phyloP scores from a whole-genome alignment of 2,797 vertebrate genomes.

The Jordanella pulchra region DNA sequence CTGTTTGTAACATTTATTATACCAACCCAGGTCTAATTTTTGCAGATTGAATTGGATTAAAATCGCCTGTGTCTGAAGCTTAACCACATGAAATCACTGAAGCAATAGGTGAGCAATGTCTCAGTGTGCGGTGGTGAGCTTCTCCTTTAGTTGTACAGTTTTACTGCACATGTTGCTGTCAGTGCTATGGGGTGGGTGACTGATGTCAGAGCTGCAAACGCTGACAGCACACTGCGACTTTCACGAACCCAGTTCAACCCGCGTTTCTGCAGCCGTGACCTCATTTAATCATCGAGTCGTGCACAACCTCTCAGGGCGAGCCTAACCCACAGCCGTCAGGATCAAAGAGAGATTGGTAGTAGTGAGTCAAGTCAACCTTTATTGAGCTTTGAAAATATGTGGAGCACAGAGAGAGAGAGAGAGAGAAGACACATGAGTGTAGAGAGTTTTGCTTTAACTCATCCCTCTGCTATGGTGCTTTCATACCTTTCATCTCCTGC shows the following conservation, averaged over 20 bases:
- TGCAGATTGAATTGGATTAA: not conserved
- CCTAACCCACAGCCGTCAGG: conserved; percentile 56
- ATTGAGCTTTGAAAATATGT: conserved; percentile 59
- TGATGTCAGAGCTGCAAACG: conserved; percentile 38
- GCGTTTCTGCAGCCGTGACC: conserved; percentile 57
- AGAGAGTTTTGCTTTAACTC: conserved; percentile 62
- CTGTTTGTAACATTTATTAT: not conserved
- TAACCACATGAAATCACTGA: conserved; percentile 2
- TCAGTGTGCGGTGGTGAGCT: conserved; percentile 1
- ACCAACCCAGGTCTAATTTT: not conserved
- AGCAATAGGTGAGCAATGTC: not conserved
- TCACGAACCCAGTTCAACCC: conserved; percentile 28
- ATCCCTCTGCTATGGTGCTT: conserved; percentile 55
- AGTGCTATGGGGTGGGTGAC: conserved; percentile 9
- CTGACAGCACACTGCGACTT: conserved; percentile 26
- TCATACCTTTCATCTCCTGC: conserved; percentile 61
- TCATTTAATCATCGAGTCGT: conserved; percentile 58
- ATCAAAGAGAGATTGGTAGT: conserved; percentile 70
- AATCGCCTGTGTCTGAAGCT: not conserved
- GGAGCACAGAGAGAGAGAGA: conserved; percentile 31
- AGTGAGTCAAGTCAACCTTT: conserved; percentile 66
- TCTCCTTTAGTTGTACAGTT: conserved; percentile 18
- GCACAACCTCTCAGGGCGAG: conserved; percentile 34
- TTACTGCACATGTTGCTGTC: conserved; percentile 16
- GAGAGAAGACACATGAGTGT: conserved; percentile 29